These are phyloP conservation scores for Rissa tridactyla DNA, from an alignment of 2,113 vertebrate species.

Conservation along the genomic window DNA sequence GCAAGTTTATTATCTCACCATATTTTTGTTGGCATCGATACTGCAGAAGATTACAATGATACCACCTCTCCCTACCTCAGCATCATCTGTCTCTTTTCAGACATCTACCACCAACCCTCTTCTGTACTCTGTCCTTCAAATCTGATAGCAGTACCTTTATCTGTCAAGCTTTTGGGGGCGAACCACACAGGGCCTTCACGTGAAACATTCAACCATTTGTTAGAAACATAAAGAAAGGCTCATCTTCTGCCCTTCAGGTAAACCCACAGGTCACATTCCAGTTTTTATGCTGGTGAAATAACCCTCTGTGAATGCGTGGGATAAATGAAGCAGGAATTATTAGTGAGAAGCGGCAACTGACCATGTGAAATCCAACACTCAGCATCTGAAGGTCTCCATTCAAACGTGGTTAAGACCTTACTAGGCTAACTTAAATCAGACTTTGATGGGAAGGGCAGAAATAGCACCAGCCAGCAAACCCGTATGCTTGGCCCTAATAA, in stretches of 20 bases:
- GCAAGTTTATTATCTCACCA: not conserved
- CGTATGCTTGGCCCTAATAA: not conserved
- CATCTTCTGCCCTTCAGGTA: not conserved
- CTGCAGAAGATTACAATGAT: not conserved
- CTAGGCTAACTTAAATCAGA: not conserved
- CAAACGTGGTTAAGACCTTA: not conserved
- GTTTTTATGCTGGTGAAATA: not conserved
- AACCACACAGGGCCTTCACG: not conserved
- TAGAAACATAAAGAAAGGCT: not conserved
- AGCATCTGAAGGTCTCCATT: not conserved
- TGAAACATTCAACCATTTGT: not conserved
- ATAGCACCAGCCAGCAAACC: not conserved
- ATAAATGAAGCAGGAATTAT: not conserved
- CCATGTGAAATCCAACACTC: not conserved
- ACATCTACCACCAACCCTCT: not conserved
- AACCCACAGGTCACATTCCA: not conserved
- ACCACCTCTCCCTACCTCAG: not conserved
- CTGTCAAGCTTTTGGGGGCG: not conserved
- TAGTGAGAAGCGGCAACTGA: not conserved
- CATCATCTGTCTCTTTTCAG: not conserved
- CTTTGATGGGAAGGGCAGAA: not conserved
- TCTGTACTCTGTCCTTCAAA: not conserved
- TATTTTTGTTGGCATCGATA: not conserved
- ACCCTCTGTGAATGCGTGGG: not conserved
- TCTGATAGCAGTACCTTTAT: not conserved